Conservation (phyloP, 2,888 invertebrate species). For the Choristoneura rosaceana region DNA sequence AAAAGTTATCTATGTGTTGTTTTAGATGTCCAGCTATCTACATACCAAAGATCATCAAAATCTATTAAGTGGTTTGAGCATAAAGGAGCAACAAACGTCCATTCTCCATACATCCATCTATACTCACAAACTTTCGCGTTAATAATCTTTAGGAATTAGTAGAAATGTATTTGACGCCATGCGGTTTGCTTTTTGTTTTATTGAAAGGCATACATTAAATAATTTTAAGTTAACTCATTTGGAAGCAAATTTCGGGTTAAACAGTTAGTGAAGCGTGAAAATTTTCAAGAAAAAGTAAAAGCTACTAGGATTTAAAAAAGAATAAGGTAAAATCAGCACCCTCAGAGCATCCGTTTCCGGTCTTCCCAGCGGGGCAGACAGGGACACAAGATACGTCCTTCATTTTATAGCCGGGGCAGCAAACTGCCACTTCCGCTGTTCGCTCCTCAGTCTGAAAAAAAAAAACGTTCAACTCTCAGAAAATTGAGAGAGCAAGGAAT, state of each 20-base stretch:
- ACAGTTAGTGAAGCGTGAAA: background rate
- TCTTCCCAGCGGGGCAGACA: slow-evolving; percentile 87
- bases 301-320: background rate
- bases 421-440: slow-evolving; percentile 88
- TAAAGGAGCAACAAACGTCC: too few species aligned
- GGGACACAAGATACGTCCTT: slow-evolving; percentile 87
- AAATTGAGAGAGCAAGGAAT: background rate
- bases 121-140: too few species aligned
- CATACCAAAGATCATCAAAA: too few species aligned
- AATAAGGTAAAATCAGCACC: slow-evolving; percentile 65
- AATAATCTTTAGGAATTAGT: too few species aligned
- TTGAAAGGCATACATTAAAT: too few species aligned
- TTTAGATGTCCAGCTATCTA: too few species aligned
- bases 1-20: too few species aligned
- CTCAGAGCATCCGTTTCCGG: slow-evolving; percentile 85
- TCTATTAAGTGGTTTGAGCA: too few species aligned
- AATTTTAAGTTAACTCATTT: too few species aligned
- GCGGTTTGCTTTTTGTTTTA: too few species aligned
- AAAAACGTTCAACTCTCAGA: slow-evolving; percentile 12
- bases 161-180: too few species aligned
- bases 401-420: slow-evolving; percentile 91
- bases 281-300: background rate
- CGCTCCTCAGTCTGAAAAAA: slow-evolving; percentile 88
- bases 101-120: too few species aligned
- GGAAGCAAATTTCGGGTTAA: background rate